Conservation (phyloP, 2,888 invertebrate species). For the Cryptus viduatorius region DNA sequence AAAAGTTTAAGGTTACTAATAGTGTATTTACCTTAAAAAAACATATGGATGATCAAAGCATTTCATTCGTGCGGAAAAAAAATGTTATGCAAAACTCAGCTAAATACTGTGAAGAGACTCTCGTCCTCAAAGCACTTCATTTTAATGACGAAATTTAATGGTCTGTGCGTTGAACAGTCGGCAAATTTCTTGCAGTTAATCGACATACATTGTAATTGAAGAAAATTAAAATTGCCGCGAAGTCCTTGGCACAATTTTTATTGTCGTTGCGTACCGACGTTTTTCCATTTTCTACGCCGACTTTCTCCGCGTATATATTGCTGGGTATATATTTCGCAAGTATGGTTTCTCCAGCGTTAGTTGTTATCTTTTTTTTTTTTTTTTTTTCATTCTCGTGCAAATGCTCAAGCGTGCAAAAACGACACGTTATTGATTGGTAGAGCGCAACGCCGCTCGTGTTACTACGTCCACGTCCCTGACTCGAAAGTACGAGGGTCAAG, state of each 20-base stretch:
- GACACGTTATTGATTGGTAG: conserved; percentile 74
- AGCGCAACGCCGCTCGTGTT: conserved; percentile 62
- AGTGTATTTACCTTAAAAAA: no score
- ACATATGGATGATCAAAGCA: no score
- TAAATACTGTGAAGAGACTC: neutral
- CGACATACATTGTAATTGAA: neutral
- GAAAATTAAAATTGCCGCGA: neutral
- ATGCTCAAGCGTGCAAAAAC: conserved; percentile 66
- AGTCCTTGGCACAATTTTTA: neutral
- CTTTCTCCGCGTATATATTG: neutral
- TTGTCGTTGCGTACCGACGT: neutral
- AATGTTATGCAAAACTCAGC: neutral
- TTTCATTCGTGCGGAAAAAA: neutral
- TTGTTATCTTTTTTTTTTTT: neutral
- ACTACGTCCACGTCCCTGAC: conserved; percentile 69
- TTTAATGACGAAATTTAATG: no score
- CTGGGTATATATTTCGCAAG: neutral
- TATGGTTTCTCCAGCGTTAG: conserved; percentile 7
- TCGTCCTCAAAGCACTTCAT: no score
- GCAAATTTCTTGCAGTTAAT: neutral
- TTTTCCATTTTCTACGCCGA: neutral
- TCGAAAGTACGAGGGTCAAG: conserved; percentile 70
- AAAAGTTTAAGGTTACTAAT: no score
- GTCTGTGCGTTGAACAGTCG: no score
- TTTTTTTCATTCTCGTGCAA: conserved; percentile 23